Base-by-base conservation (phyloP, 1,140 invertebrate species). In the Drosophila tristis region DNA sequence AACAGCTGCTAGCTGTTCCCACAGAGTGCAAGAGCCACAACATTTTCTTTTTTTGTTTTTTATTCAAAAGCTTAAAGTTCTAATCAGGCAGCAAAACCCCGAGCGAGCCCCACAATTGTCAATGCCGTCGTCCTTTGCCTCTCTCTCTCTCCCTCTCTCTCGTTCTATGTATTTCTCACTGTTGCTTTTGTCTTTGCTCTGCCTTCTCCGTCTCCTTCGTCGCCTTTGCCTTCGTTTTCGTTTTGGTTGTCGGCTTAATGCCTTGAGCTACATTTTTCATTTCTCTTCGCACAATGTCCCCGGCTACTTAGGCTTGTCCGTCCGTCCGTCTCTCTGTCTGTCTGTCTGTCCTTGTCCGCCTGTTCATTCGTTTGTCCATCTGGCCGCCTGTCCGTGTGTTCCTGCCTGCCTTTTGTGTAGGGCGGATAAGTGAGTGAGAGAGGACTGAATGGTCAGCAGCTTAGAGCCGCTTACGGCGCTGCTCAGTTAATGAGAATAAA, bases 1-100 rank as follows among this genome's bases (percentile, higher is more conserved):
- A 86, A 87, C 82, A 86, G 84, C 82, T 86, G 82, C 74, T 82
- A 65, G 74, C 82, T 75, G 64, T 87, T 87, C 78, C 65, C 80
- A 77, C 68, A 23, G 45, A 80, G 56, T 39, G 35, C 63, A 64
- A 49, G 39, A 55, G 43, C 54, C 65, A 55, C 15, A 51, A 72
- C 73, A 65, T 62, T 76, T 51, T 8, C 45, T 15, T 45, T 15
- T 15, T 15, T 48, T 39, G 6, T 8, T 42, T 54, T 48, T 59
- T 47, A 44, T 66, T 53, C 25, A 87, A 64, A 63, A 87, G 74
- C 82, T 87, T 82, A 72, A 87, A 68, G 70, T 82, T 65, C 23
- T 62, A 62, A 80, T 75, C 62, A 75, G 45, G 35, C 60, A 62
- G 39, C 45, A 64, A 50, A 29, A 43, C 13, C 13, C 62, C 26